Conservation (phyloP, 2,113 vertebrate species). For the Ahaetulla prasina region DNA sequence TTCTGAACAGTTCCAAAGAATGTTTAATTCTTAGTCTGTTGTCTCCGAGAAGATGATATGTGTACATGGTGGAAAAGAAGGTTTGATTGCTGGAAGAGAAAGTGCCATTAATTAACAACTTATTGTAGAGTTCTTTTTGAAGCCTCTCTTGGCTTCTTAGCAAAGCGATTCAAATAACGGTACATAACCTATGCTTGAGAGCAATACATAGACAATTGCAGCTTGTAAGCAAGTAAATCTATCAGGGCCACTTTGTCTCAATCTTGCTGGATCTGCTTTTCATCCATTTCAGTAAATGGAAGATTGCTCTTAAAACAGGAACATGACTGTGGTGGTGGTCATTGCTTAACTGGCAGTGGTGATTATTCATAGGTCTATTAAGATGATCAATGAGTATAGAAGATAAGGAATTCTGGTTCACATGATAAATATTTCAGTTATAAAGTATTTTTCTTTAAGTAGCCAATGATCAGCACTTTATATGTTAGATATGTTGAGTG, state of each 20-base stretch:
- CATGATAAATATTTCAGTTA: too few species aligned
- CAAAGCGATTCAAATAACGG: background rate
- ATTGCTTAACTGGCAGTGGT: background rate
- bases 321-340: background rate
- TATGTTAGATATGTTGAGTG: too few species aligned
- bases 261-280: background rate
- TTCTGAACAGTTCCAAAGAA: background rate
- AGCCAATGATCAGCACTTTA: too few species aligned
- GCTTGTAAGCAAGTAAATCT: background rate
- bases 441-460: too few species aligned
- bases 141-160: background rate
- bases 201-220: background rate
- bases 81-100: background rate
- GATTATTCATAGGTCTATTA: background rate
- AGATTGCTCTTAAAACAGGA: background rate
- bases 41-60: background rate
- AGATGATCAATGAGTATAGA: too few species aligned
- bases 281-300: background rate
- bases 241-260: background rate
- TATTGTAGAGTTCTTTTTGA: background rate
- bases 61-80: background rate
- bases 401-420: too few species aligned
- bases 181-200: background rate
- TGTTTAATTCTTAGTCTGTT: background rate
- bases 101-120: background rate